Evolutionary conservation across 2,888 invertebrate species (phyloP), one percentile per base, ranked within the genome.

Genomic region (Coecobrya sp.): DNA sequence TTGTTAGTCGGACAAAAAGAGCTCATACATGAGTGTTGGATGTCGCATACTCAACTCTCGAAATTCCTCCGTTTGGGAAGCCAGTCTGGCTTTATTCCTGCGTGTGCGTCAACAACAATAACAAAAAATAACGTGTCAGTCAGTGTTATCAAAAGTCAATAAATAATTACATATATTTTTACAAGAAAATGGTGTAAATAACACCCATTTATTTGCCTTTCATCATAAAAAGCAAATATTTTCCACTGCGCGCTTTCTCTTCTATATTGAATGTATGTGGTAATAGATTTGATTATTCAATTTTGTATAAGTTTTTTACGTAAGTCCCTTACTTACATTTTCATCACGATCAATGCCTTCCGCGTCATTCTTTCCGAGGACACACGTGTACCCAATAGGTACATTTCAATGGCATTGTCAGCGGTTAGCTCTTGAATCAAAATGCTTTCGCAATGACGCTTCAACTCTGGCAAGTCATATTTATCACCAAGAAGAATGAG

Each of bases 1-100:
- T 42, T 62, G 13, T 62, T 30, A 90, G 49, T 86, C 81, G 3
- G 94, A 92, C 22, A 94, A 59, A 90, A 94, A 94, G 13, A 94
- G 82, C 45, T 94, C 94, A 87, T 92, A 94, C 94, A 94, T 94
- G 27, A 94, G 79, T 25, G 92, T 93, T 22, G 94, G 94, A 82
- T 94, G 92, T 36, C 90, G 87, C 59, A 93, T 89, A 81, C 94
- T 94, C 22, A 94, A 76, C 52, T 91, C 85, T 5, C 93, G 86
- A 85, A 94, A 94, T 86, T 94, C 93, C 89, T 94, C 94, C 16
- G 93, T 92, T 81, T 94, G 94, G 0, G 94, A 85, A 22, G 91
- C 94, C 10, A 94, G 86, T 73, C 91, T 94, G 2, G 92, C 70
- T 82, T 94, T 94, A 76, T 94, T 94, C 76, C 94, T 94, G 81